Conservation (phyloP, 2,888 invertebrate genomes). For the Cheilosia grossa region DNA sequence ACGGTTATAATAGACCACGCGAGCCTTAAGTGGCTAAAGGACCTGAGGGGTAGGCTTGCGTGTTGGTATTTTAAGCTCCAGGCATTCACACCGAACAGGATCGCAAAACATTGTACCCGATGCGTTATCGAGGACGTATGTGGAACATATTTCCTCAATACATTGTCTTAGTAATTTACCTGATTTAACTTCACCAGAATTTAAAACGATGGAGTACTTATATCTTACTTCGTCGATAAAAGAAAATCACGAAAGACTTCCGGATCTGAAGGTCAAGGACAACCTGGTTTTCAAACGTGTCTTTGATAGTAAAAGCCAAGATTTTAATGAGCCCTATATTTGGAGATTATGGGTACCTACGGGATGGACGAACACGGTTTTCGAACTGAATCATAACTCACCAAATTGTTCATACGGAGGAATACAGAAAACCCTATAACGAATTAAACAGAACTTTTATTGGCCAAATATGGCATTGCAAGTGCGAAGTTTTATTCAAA, state of each 20-base stretch:
- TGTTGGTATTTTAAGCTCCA: not conserved
- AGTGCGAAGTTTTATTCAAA: not conserved
- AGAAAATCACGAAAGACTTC: not conserved
- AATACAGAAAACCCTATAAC: not conserved
- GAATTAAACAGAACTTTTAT: not conserved
- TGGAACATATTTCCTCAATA: conserved; percentile 8
- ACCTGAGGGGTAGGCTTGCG: too few relatives aligned
- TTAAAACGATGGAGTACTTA: not conserved
- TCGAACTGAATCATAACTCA: not conserved
- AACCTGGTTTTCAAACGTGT: not conserved
- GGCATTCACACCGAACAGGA: not conserved
- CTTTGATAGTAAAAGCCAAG: not conserved
- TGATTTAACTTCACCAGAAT: not conserved
- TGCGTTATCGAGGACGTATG: conserved; percentile 5
- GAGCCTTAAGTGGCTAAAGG: not conserved
- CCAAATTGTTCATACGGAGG: conserved; percentile 5
- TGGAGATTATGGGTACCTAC: conserved; percentile 2
- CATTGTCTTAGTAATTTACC: not conserved
- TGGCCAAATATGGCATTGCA: too few relatives aligned
- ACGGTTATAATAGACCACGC: not conserved
- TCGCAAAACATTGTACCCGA: conserved; percentile 7
- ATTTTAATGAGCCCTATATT: not conserved
- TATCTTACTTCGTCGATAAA: not conserved
- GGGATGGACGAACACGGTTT: not conserved
- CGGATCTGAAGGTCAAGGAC: not conserved